A percentile compares a stretch with the other conserved stretches of the same genome.
phyloP scores from a whole-genome alignment of 1,140 invertebrate genomes.

The Drosophila ambigua region DNA sequence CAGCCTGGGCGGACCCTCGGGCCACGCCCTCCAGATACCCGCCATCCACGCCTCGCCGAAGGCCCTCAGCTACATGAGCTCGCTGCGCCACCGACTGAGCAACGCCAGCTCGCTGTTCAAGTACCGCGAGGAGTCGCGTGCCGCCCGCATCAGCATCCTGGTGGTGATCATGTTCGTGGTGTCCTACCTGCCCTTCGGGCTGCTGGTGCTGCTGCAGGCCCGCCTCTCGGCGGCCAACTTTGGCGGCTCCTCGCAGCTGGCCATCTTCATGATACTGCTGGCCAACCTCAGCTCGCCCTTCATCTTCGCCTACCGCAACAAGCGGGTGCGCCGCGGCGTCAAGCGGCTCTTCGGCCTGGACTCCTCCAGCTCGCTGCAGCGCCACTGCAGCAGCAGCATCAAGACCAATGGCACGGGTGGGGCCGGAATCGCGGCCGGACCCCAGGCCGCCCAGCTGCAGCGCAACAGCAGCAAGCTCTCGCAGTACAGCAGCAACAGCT shows the following conservation, averaged over 20 bases:
- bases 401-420: conserved; percentile 45
- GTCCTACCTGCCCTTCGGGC: conserved; percentile 89
- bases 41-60: conserved; percentile 80
- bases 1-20: conserved; percentile 16
- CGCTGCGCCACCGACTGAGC: conserved; percentile 89
- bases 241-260: conserved; percentile 82
- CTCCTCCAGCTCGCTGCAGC: conserved; percentile 68
- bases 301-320: conserved; percentile 91
- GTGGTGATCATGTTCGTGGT: conserved; percentile 88
- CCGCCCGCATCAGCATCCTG: conserved; percentile 90
- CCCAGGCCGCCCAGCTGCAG: conserved; percentile 51
- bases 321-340: conserved; percentile 89
- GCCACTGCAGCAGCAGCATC: conserved; percentile 72
- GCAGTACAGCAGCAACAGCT: conserved; percentile 75
- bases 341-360: conserved; percentile 86
- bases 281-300: conserved; percentile 90
- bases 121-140: conserved; percentile 92
- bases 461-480: conserved; percentile 75
- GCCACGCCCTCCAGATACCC: conserved; percentile 76
- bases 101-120: conserved; percentile 93
- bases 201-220: conserved; percentile 84
- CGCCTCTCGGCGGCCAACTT: conserved; percentile 65
- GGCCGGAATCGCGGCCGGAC: background rate
- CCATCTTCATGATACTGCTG: conserved; percentile 88
- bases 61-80: conserved; percentile 87